Base-by-base conservation (phyloP, 2,113 vertebrate species). In the Zosterops japonicus region DNA sequence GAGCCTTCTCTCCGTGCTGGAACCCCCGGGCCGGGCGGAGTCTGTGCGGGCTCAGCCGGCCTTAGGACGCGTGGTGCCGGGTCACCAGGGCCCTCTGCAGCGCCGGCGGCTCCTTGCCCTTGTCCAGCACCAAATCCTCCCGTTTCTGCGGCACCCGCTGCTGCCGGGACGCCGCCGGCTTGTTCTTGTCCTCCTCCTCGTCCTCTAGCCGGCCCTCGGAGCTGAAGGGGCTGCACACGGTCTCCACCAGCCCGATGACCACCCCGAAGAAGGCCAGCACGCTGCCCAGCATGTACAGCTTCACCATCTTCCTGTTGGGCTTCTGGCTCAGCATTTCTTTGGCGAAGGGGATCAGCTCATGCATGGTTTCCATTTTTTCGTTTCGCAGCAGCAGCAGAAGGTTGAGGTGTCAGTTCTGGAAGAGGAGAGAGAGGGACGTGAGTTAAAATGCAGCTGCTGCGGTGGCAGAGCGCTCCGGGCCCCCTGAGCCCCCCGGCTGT, bases 281-380 rank as follows among this genome's bases (percentile, higher is more conserved):
- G 28, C 98, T 98, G 95, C 99, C 99, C 71, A 99, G 95, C 97
- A 98, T 35, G 91, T 99, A 99, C 91, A 99, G 96, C 97, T 98
- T 99, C 86, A 99, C 81, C 97, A 99, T 97, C 59, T 98, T 95
- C 72, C 98, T 95, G 87, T 84, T 97, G 88, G 98, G 97, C 96
- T 95, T 98, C 97, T 98, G 98, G 65, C 97, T 97, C 75, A 99
- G 93, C 97, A 99, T 97, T 85, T 99, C 98, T 53, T 95, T 99
- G 60, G 98, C 98, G 22, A 99, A 99, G 18, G 98, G 98, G 70
- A 99, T 97, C 93, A 99, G 96, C 96, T 99, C 98, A 0, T 98
- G 97, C 67, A 98, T 91, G 23, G 96, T 97, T 47, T 98, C 98
- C 99, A 99, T 99, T 8, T 99, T 8, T 53, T 2, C 1, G 9